Percentiles rank a stretch among this genome's conserved stretches.
phyloP scores from a whole-genome alignment of 2,113 vertebrate genomes.

The Ophiodon elongatus region DNA sequence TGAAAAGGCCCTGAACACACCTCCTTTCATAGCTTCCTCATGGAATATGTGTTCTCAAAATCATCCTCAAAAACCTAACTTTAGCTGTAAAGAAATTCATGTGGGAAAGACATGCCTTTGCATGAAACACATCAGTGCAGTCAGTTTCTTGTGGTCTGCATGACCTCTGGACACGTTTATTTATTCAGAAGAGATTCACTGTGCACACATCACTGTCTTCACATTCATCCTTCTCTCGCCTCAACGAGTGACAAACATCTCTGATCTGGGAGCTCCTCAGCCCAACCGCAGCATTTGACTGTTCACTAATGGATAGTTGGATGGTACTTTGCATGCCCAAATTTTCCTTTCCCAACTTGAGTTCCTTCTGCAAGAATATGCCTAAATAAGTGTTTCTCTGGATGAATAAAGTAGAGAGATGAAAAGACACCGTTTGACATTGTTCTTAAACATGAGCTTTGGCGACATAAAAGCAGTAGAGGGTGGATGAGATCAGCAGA shows the following conservation, averaged over 20 bases:
- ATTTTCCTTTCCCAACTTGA: not conserved
- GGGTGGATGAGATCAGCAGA: conserved; percentile 16
- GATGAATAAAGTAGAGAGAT: not conserved
- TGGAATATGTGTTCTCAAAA: not conserved
- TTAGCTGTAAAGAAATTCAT: not conserved
- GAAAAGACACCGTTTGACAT: not conserved
- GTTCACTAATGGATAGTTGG: not conserved
- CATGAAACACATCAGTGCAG: not conserved
- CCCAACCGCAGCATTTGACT: not conserved
- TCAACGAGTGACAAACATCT: not conserved
- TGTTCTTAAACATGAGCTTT: conserved; percentile 27
- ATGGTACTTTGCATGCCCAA: not conserved
- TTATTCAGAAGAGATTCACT: conserved; percentile 12
- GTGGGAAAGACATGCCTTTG: not conserved
- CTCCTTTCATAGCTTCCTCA: not conserved
- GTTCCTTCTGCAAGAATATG: not conserved
- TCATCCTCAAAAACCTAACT: not conserved
- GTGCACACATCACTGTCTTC: not conserved
- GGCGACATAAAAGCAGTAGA: conserved; percentile 14
- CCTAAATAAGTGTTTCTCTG: not conserved
- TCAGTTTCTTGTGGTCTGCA: not conserved
- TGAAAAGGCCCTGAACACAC: not conserved
- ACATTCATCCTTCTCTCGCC: not conserved
- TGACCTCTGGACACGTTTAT: not conserved
- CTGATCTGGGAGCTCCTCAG: not conserved